Evolutionary conservation across 2,113 vertebrate genomes (phyloP), one percentile per base, ranked within the genome.

Genomic region (Cebus imitator): DNA sequence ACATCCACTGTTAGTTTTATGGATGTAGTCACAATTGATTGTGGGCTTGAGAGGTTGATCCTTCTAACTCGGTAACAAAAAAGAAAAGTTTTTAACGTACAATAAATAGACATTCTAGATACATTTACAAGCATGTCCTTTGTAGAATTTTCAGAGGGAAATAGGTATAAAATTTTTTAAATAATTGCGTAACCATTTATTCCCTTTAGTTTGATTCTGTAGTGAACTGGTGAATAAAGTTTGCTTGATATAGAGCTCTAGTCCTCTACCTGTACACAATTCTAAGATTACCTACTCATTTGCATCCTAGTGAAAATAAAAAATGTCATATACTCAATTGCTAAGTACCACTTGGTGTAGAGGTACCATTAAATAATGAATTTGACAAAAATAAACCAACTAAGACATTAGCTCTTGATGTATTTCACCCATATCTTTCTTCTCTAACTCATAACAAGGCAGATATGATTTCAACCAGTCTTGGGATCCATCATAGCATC

Each of bases 1-100:
- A 95, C 40, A 96, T 97, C 81, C 76, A 93, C 93, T 96, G 75
- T 96, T 97, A 97, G 86, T 96, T 96, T 98, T 97, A 97, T 90
- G 76, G 93, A 92, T 97, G 58, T 85, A 95, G 50, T 97, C 95
- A 96, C 89, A 97, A 83, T 80, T 93, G 96, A 98, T 97, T 94
- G 76, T 90, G 48, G 91, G 45, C 66, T 97, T 97, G 87, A 86
- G 64, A 97, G 84, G 96, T 1, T 95, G 92, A 97, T 90, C 70
- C 92, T 96, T 92, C 83, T 96, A 91, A 95, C 43, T 91, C 76
- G 78, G 52, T 43, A 96, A 94, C 83, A 91, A 96, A 93, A 76
- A 90, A 75, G 43, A 30, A 92, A 91, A 93, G 17, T 70, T 73
- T 11, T 95, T 48, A 96, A 87, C 1, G 0, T 55, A 80, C 4